Percentiles rank a stretch among this genome's conserved stretches.
Conservation (phyloP, 2,888 invertebrate species). For the Drosophila bunnanda region DNA sequence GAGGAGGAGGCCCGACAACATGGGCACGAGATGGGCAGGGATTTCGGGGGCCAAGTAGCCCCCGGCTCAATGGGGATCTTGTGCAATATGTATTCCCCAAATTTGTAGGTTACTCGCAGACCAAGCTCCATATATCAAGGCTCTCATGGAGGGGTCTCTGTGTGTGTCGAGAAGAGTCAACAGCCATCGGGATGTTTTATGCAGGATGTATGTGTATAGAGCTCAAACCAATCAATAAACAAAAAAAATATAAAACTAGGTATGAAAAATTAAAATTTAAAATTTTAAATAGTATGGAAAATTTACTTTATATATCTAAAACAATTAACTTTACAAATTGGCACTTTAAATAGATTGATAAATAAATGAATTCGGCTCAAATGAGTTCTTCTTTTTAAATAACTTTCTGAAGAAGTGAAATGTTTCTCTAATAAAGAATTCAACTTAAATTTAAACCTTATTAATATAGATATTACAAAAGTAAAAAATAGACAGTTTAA, state of each 20-base stretch:
- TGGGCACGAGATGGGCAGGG: not conserved
- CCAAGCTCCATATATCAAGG: not conserved
- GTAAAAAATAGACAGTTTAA: too few relatives aligned
- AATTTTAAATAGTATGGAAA: not conserved
- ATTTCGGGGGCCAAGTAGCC: conserved; percentile 21
- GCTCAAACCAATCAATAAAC: not conserved
- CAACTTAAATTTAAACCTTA: not conserved
- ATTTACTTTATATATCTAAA: too few relatives aligned
- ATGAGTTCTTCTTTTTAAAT: not conserved
- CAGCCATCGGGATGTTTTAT: not conserved
- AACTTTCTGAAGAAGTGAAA: too few relatives aligned
- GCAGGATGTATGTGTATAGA: not conserved
- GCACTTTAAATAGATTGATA: too few relatives aligned
- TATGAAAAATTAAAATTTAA: too few relatives aligned
- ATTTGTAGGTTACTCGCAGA: conserved; percentile 34
- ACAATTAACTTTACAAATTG: not conserved
- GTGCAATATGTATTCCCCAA: conserved; percentile 24
- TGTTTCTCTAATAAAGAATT: not conserved
- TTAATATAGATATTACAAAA: not conserved
- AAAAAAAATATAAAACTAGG: not conserved
- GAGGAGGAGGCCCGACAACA: conserved; percentile 3
- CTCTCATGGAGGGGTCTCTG: not conserved
- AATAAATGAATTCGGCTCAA: not conserved
- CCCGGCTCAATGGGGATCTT: conserved; percentile 29
- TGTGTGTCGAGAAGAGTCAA: conserved; percentile 9